Conservation (phyloP, 2,888 invertebrate species). For the Drosophila subsilvestris region DNA sequence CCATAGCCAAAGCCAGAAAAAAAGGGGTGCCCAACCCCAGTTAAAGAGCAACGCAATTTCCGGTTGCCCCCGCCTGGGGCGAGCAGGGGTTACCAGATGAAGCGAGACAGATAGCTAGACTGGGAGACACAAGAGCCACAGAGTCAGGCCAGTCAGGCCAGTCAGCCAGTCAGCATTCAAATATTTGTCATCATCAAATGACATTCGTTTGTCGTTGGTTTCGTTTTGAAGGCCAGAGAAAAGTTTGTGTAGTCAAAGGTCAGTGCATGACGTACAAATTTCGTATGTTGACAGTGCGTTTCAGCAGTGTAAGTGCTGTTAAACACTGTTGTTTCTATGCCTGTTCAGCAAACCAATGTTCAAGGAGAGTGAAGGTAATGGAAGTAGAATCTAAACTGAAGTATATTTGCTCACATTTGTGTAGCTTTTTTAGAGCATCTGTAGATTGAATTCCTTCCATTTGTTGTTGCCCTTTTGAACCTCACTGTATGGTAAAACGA, state of each 20-base stretch:
- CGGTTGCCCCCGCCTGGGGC: conserved; percentile 41
- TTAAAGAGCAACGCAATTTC: conserved; percentile 67
- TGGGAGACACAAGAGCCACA: conserved; percentile 8
- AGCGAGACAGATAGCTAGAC: conserved; percentile 18
- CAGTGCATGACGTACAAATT: conserved; percentile 30
- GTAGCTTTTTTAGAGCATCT: too few relatives aligned
- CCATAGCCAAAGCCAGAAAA: conserved; percentile 30
- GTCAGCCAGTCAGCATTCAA: conserved; percentile 43
- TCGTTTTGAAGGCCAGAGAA: conserved; percentile 37
- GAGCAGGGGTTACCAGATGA: not conserved
- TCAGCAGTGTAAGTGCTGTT: not conserved
- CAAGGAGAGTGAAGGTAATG: not conserved
- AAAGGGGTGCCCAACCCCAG: conserved; percentile 66
- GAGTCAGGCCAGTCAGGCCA: conserved; percentile 17
- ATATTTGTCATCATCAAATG: conserved; percentile 67
- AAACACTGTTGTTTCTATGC: not conserved
- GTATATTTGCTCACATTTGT: too few relatives aligned
- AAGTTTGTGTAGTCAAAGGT: conserved; percentile 48
- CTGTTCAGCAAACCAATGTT: not conserved
- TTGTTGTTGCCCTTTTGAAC: not conserved
- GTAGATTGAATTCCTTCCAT: not conserved
- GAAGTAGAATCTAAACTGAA: too few relatives aligned
- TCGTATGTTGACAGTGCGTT: conserved; percentile 17
- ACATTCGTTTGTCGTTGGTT: conserved; percentile 43
- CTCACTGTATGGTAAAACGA: not conserved